Evolutionary conservation across 2,797 vertebrate genomes (phyloP).

Genomic region (Xyrichtys novacula): DNA sequence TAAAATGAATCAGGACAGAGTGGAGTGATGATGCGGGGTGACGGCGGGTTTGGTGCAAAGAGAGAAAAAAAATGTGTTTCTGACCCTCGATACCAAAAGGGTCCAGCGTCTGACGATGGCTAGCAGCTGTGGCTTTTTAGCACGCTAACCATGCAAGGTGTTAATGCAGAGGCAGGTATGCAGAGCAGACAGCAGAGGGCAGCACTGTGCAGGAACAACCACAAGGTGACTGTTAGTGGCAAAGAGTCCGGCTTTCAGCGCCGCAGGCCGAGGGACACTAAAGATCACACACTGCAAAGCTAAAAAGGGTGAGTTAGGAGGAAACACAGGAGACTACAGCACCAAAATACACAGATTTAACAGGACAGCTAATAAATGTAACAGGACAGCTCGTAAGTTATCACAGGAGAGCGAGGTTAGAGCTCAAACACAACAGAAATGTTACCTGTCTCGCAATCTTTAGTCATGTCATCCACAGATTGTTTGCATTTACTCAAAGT

Average conservation of each 20-base stretch:
- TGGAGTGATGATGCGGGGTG: conserved; percentile 14
- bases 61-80: conserved; percentile 57
- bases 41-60: conserved; percentile 11
- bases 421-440: neutral
- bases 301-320: conserved; percentile 3
- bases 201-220: conserved; percentile 70
- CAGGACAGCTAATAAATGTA: neutral
- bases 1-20: conserved; percentile 5
- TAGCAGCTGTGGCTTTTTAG: conserved; percentile 34
- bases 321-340: conserved; percentile 21
- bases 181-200: conserved; percentile 48
- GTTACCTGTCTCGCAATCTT: conserved; percentile 69
- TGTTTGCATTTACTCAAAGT: conserved; percentile 31
- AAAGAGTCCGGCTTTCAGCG: neutral
- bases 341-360: neutral
- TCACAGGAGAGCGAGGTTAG: conserved; percentile 13
- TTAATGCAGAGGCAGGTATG: conserved; percentile 58
- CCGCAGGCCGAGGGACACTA: conserved; percentile 20
- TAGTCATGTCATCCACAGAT: conserved; percentile 52
- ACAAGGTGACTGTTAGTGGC: conserved; percentile 59
- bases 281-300: conserved; percentile 16
- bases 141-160: conserved; percentile 67
- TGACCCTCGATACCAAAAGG: conserved; percentile 53
- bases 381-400: neutral
- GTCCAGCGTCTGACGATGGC: conserved; percentile 48